A percentile compares a stretch with the other conserved stretches of the same genome.
These are phyloP conservation scores for Synanthedon tipuliformis DNA, from an alignment of 2,888 invertebrate species.

Conservation along the genomic window DNA sequence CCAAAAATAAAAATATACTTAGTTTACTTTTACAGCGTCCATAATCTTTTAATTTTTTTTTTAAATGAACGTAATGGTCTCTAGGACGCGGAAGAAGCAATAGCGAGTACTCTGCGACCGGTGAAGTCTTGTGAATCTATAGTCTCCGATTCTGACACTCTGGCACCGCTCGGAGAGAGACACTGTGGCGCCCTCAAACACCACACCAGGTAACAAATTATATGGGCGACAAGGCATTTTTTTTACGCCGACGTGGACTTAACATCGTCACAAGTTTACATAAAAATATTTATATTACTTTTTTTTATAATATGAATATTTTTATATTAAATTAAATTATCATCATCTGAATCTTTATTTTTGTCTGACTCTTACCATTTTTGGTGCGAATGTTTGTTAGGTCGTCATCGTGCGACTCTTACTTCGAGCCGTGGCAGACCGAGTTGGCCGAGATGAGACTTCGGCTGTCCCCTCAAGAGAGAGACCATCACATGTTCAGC, in stretches of 20 bases:
- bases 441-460: constrained; percentile 88
- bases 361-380: constrained; percentile 16
- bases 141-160: constrained; percentile 83
- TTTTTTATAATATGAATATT: not conserved
- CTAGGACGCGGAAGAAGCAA: too few relatives aligned
- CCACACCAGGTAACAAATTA: constrained; percentile 42
- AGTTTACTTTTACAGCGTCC: too few relatives aligned
- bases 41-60: too few relatives aligned
- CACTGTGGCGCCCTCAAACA: constrained; percentile 33
- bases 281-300: too few relatives aligned
- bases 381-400: too few relatives aligned
- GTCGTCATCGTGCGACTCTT: constrained; percentile 93
- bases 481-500: constrained; percentile 89
- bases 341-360: not conserved
- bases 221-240: too few relatives aligned
- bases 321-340: not conserved
- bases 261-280: too few relatives aligned
- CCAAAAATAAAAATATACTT: too few relatives aligned
- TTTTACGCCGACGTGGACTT: too few relatives aligned
- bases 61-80: too few relatives aligned
- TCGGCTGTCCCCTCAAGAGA: constrained; percentile 85
- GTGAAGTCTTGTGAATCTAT: constrained; percentile 73
- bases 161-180: constrained; percentile 71
- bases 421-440: constrained; percentile 84
- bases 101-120: constrained; percentile 24